Evolutionary conservation across 2,888 invertebrate genomes (phyloP).

Genomic region (Alcis repandata): DNA sequence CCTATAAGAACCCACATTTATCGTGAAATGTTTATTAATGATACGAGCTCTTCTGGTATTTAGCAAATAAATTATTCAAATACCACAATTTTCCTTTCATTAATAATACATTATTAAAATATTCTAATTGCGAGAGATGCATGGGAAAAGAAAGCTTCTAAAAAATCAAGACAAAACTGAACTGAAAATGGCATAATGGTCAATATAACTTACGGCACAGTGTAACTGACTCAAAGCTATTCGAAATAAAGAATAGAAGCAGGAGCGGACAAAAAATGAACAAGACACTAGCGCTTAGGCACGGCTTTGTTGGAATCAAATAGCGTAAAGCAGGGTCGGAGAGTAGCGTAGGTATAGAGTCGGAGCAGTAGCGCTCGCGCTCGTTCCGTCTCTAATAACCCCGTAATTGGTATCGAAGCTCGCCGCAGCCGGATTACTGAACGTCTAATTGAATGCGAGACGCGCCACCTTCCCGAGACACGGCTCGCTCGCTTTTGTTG

Average conservation of each 20-base stretch:
- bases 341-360: constrained; percentile 35
- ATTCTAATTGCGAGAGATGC: too few relatives aligned
- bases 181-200: too few relatives aligned
- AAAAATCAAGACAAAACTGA: too few relatives aligned
- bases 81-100: too few relatives aligned
- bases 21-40: background rate
- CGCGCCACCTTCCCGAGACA: constrained; percentile 60
- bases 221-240: background rate
- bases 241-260: constrained; percentile 15
- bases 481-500: constrained; percentile 70
- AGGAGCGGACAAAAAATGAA: constrained; percentile 20
- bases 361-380: constrained; percentile 57
- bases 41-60: too few relatives aligned
- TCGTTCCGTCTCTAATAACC: constrained; percentile 83
- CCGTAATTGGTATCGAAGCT: constrained; percentile 86
- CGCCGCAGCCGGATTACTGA: constrained; percentile 84
- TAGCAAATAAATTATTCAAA: too few relatives aligned
- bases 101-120: too few relatives aligned
- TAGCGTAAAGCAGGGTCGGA: constrained; percentile 50
- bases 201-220: background rate
- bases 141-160: too few relatives aligned
- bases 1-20: background rate
- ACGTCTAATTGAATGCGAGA: constrained; percentile 86
- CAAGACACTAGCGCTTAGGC: constrained; percentile 25
- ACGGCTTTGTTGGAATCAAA: constrained; percentile 55